phyloP scores from a whole-genome alignment of 2,797 vertebrate genomes.

The Coluber constrictor region DNA sequence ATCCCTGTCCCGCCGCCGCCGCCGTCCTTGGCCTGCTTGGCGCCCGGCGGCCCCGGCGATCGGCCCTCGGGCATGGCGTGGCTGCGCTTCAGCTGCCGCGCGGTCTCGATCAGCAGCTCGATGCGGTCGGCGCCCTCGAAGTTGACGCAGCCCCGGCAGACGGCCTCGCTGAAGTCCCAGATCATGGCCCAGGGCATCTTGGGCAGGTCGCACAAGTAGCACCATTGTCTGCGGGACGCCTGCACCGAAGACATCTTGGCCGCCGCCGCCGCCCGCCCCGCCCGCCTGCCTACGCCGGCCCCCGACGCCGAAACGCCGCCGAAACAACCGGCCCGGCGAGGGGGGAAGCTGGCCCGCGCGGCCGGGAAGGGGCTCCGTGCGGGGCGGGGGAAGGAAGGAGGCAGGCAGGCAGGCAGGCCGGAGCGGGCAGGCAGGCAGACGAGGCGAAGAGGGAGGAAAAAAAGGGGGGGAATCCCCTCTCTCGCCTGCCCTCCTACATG shows the following conservation, averaged over 20 bases:
- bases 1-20: conserved; percentile 59
- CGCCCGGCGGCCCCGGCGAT: conserved; percentile 78
- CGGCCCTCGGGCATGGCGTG: conserved; percentile 76
- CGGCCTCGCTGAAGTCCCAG: conserved; percentile 91
- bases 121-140: conserved; percentile 89
- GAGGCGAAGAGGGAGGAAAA: no score
- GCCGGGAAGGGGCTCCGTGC: background rate
- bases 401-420: background rate
- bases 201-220: conserved; percentile 88
- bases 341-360: background rate
- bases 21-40: conserved; percentile 73
- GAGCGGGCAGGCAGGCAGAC: background rate
- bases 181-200: conserved; percentile 92
- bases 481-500: conserved; percentile 59
- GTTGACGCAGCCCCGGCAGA: conserved; percentile 90
- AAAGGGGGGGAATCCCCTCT: conserved; percentile 25
- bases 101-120: conserved; percentile 84
- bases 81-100: conserved; percentile 79
- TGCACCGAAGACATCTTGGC: conserved; percentile 59
- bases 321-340: background rate
- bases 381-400: background rate
- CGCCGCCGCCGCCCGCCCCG: background rate
- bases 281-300: background rate
- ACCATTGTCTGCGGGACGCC: conserved; percentile 85
- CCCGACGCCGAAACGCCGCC: background rate